Conservation (phyloP, 2,113 vertebrate genomes). For the Ciconia maguari region DNA sequence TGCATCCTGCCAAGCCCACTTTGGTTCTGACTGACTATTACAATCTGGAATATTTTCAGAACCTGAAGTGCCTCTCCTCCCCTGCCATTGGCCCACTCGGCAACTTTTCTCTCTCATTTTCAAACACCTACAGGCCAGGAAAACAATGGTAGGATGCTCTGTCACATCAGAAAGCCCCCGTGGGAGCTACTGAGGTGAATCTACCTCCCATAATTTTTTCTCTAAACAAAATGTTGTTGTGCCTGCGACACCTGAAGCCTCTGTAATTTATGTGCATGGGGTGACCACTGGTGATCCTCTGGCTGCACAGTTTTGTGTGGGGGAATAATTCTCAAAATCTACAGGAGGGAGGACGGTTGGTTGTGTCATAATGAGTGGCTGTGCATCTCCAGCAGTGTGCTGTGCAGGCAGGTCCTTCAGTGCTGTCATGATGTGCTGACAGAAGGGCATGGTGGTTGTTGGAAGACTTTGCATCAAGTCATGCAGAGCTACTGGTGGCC, state of each 20-base stretch:
- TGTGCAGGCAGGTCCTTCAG: neutral
- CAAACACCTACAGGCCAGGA: neutral
- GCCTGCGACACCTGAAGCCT: neutral
- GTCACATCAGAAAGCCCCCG: neutral
- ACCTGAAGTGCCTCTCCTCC: neutral
- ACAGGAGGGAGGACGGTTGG: neutral
- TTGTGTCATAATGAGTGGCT: neutral
- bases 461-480: neutral
- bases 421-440: no score
- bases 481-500: neutral
- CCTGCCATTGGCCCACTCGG: neutral
- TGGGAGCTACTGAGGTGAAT: neutral
- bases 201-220: neutral
- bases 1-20: neutral
- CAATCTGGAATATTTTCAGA: neutral
- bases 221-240: neutral
- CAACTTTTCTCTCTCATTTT: neutral
- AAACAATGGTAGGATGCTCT: neutral
- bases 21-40: neutral
- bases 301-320: neutral
- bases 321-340: no score
- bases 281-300: neutral
- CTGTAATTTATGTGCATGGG: neutral
- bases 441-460: no score
- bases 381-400: neutral